phyloP scores from a whole-genome alignment of 2,113 vertebrate species.

The Fregata magnificens region DNA sequence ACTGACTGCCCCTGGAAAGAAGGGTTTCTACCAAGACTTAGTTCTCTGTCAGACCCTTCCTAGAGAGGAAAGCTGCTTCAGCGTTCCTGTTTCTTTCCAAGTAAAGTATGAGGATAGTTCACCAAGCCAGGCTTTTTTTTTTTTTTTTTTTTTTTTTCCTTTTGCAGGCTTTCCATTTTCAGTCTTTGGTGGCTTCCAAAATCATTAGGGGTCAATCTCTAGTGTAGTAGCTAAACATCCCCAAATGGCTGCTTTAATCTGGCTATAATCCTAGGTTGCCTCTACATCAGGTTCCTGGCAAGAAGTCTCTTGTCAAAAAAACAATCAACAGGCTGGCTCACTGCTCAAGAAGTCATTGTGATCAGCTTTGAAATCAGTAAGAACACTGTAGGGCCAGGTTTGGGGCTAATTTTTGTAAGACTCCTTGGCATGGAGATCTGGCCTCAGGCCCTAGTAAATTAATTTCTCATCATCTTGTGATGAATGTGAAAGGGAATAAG shows the following conservation, averaged over 20 bases:
- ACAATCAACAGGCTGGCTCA: neutral
- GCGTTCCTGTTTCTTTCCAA: neutral
- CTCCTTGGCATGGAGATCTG: neutral
- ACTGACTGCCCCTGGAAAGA: neutral
- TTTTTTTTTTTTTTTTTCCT: too few relatives aligned
- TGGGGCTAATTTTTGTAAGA: neutral
- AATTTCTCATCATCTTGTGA: neutral
- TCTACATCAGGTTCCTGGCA: neutral
- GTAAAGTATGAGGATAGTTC: neutral
- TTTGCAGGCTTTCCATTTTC: neutral
- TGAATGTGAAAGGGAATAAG: neutral
- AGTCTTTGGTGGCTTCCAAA: neutral
- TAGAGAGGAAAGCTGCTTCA: neutral
- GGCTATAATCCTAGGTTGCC: neutral
- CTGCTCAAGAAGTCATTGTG: neutral
- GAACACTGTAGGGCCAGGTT: neutral
- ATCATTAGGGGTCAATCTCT: neutral
- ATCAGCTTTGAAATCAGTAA: neutral
- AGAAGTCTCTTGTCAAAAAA: neutral
- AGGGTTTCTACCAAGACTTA: neutral
- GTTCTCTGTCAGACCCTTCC: neutral
- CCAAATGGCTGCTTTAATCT: neutral
- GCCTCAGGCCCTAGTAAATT: neutral
- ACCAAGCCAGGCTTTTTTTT: neutral
- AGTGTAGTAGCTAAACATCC: neutral